Conservation (phyloP, 2,888 invertebrate species). For the Dryomyza anilis region DNA sequence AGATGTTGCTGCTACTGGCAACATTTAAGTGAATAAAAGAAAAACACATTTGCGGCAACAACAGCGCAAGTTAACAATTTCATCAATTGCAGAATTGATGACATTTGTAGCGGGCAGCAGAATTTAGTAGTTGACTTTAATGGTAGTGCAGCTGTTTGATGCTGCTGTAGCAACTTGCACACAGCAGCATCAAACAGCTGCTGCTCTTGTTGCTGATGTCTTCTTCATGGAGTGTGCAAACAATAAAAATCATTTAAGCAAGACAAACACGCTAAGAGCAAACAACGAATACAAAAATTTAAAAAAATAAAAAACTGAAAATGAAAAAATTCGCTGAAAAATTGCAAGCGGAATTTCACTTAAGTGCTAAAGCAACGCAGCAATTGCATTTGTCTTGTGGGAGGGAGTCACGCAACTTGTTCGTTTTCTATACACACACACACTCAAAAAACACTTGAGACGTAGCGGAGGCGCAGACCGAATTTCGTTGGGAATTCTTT, state of each 20-base stretch:
- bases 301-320: background rate
- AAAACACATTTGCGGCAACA: background rate
- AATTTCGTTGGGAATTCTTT: too few relatives aligned
- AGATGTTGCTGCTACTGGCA: too few relatives aligned
- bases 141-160: background rate
- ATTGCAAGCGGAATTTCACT: slow-evolving; percentile 3
- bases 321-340: background rate
- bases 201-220: background rate
- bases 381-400: too few relatives aligned
- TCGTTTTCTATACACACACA: too few relatives aligned
- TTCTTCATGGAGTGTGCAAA: slow-evolving; percentile 8
- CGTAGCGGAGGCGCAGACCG: too few relatives aligned
- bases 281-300: background rate
- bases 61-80: background rate
- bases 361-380: background rate
- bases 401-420: too few relatives aligned
- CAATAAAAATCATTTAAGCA: slow-evolving; percentile 11
- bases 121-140: too few relatives aligned
- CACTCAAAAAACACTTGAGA: too few relatives aligned
- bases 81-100: too few relatives aligned
- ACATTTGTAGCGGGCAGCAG: too few relatives aligned
- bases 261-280: background rate
- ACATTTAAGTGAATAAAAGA: too few relatives aligned
- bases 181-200: background rate
- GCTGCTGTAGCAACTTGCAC: background rate